Conservation (phyloP, 2,888 invertebrate species). For the Tenthredo amoena region DNA sequence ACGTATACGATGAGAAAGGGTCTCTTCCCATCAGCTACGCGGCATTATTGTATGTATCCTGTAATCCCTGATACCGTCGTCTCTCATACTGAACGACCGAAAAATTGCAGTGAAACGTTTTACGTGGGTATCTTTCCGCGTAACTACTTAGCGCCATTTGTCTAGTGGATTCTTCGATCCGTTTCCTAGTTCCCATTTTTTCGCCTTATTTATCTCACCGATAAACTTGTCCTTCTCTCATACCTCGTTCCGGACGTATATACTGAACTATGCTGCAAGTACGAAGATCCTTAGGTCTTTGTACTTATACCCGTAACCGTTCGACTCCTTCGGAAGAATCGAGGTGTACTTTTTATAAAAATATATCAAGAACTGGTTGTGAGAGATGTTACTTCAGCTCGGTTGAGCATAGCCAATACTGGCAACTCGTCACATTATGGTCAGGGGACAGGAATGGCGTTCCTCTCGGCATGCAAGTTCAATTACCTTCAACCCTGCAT, state of each 20-base stretch:
- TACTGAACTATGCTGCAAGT: too few species aligned
- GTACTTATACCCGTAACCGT: background rate
- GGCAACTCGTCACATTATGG: slow-evolving; percentile 50
- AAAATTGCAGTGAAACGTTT: background rate
- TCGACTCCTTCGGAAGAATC: background rate
- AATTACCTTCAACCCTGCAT: slow-evolving; percentile 39
- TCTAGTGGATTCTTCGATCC: background rate
- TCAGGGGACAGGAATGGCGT: slow-evolving; percentile 36
- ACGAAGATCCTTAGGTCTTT: background rate
- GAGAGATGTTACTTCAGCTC: background rate
- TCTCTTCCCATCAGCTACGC: slow-evolving; percentile 61
- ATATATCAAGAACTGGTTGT: slow-evolving; percentile 67
- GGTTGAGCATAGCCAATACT: slow-evolving; percentile 36
- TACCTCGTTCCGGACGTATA: too few species aligned
- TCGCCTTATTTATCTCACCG: background rate
- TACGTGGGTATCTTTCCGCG: background rate
- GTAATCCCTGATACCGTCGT: slow-evolving; percentile 56
- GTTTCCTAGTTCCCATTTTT: background rate
- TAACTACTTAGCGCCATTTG: background rate
- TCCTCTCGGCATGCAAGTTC: background rate
- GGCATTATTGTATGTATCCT: slow-evolving; percentile 64
- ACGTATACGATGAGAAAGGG: slow-evolving; percentile 35
- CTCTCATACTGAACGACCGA: slow-evolving; percentile 34
- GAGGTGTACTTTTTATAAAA: slow-evolving; percentile 59
- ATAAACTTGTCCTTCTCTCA: too few species aligned